phyloP scores from a whole-genome alignment of 2,797 vertebrate genomes.

The Pantherophis alleghaniensis region DNA sequence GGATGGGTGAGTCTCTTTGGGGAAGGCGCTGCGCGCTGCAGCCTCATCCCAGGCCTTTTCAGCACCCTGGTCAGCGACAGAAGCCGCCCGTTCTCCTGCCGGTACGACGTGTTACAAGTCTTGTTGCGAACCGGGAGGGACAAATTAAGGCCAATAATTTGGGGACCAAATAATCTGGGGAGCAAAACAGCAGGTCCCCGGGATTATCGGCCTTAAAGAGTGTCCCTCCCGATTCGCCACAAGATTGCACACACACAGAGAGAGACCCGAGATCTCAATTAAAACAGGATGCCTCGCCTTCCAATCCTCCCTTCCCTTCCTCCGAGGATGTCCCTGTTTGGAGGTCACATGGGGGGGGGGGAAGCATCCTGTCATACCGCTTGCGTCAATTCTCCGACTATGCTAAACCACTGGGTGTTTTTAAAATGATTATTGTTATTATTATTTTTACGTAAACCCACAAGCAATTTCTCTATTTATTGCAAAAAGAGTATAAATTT shows the following conservation, averaged over 20 bases:
- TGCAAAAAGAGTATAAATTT: not conserved
- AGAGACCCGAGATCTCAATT: not conserved
- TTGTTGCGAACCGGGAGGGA: not conserved
- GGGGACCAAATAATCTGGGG: not conserved
- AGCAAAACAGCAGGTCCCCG: not conserved
- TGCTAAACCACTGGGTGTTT: not conserved
- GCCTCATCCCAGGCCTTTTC: not conserved
- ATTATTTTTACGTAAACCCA: not conserved
- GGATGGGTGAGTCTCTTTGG: not conserved
- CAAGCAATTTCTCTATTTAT: not conserved
- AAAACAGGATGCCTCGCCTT: not conserved
- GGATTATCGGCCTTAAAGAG: not conserved
- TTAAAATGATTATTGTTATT: not conserved
- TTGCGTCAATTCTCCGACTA: not conserved
- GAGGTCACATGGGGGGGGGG: not conserved
- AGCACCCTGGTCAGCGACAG: slow-evolving; percentile 18
- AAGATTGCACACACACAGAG: not conserved
- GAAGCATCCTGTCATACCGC: too few species aligned
- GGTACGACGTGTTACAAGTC: fast-evolving
- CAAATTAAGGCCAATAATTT: not conserved
- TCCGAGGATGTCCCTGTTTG: not conserved
- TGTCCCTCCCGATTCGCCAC: not conserved
- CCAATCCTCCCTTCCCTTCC: not conserved
- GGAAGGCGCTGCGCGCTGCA: not conserved
- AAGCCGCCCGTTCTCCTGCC: not conserved